Conservation (phyloP, 1,140 invertebrate species). For the Sitophilus oryzae region DNA sequence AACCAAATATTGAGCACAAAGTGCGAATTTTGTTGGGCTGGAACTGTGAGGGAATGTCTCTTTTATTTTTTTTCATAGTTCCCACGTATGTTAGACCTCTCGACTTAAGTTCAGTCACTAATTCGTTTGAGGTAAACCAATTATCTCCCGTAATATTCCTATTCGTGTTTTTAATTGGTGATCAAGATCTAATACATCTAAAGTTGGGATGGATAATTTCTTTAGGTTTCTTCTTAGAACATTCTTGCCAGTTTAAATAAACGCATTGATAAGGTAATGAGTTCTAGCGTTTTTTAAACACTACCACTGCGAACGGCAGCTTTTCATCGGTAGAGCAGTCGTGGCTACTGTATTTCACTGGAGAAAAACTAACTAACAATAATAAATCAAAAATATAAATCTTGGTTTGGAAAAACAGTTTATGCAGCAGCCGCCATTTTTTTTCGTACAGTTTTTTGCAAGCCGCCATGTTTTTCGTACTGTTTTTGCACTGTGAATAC, state of each 20-base stretch:
- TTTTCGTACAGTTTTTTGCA: too few relatives aligned
- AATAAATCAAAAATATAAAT: too few relatives aligned
- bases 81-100: constrained; percentile 9
- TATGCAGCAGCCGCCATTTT: too few relatives aligned
- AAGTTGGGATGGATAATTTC: constrained; percentile 14
- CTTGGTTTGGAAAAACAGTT: too few relatives aligned
- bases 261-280: constrained; percentile 10
- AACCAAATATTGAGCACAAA: constrained; percentile 9
- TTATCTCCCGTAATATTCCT: constrained; percentile 14
- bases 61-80: constrained; percentile 15
- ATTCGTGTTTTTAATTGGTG: constrained; percentile 13
- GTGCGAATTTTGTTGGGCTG: neutral
- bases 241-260: constrained; percentile 11
- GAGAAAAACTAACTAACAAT: too few relatives aligned
- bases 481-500: too few relatives aligned
- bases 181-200: constrained; percentile 12
- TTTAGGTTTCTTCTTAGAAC: neutral
- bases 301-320: too few relatives aligned
- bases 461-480: too few relatives aligned
- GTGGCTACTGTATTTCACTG: too few relatives aligned
- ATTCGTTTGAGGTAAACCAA: constrained; percentile 12
- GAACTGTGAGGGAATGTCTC: constrained; percentile 8
- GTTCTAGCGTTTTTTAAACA: too few relatives aligned
- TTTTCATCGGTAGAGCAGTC: too few relatives aligned
- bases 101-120: constrained; percentile 2